Conservation (phyloP, 2,113 vertebrate genomes). For the Lampris incognitus region DNA sequence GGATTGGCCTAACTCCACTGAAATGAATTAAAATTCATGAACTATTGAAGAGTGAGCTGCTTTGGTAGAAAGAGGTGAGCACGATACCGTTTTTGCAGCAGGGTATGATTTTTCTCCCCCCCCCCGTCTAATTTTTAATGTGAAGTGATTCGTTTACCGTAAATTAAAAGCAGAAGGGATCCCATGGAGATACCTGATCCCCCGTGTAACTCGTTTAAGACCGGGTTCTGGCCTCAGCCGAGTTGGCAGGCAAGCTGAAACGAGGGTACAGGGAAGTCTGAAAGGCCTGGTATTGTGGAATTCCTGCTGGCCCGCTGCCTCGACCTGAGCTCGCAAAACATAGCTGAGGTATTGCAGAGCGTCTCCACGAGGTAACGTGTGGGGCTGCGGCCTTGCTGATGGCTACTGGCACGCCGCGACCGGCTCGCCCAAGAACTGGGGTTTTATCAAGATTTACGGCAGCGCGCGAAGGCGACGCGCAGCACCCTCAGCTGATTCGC, state of each 20-base stretch:
- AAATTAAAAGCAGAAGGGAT: slow-evolving; percentile 71
- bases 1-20: slow-evolving; percentile 62
- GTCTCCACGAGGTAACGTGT: slow-evolving; percentile 39
- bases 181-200: slow-evolving; percentile 66
- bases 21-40: slow-evolving; percentile 79
- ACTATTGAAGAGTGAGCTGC: slow-evolving; percentile 73
- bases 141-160: slow-evolving; percentile 74
- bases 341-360: slow-evolving; percentile 28
- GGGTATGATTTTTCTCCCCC: slow-evolving; percentile 52
- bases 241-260: slow-evolving; percentile 57
- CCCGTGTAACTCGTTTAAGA: slow-evolving; percentile 73
- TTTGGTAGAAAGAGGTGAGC: slow-evolving; percentile 42
- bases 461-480: background rate
- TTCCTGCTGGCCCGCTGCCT: slow-evolving; percentile 45
- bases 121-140: slow-evolving; percentile 61
- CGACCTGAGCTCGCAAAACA: slow-evolving; percentile 32
- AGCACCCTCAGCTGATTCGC: slow-evolving; percentile 48
- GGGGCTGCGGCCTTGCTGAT: slow-evolving; percentile 1
- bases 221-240: slow-evolving; percentile 57
- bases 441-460: background rate
- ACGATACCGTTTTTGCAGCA: slow-evolving; percentile 49
- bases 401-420: too few relatives aligned
- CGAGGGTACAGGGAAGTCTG: slow-evolving; percentile 45
- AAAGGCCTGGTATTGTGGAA: slow-evolving; percentile 41
- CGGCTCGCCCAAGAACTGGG: too few relatives aligned